Percentiles rank a stretch among this genome's conserved stretches.
Evolutionary conservation across 2,797 vertebrate genomes (phyloP).

Genomic region (Enteromius viviparus): DNA sequence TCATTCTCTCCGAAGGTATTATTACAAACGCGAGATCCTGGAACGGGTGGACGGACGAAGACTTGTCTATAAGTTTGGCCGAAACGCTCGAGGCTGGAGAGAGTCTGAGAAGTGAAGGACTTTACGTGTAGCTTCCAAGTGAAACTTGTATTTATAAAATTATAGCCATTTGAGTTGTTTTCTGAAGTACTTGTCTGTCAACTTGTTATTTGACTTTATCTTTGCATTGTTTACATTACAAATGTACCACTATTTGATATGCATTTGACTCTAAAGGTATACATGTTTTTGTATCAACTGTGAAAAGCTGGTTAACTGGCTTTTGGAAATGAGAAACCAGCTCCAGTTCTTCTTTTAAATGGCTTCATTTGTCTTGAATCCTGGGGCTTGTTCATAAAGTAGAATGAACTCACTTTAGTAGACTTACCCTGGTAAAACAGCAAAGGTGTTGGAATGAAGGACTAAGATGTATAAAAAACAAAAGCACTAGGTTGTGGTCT

Average conservation of each 20-base stretch:
- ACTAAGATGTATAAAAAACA: not conserved
- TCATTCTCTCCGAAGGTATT: constrained; percentile 82
- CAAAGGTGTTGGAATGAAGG: constrained; percentile 4
- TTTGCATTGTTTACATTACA: constrained; percentile 26
- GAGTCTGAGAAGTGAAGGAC: constrained; percentile 87
- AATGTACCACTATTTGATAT: not conserved
- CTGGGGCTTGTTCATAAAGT: too few relatives aligned
- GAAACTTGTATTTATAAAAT: constrained; percentile 66
- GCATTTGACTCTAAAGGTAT: not conserved
- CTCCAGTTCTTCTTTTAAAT: not conserved
- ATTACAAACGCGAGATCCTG: constrained; percentile 97
- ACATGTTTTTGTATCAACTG: not conserved
- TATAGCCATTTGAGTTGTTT: constrained; percentile 48
- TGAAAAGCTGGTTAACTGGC: constrained; percentile 3
- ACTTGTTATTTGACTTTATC: not conserved
- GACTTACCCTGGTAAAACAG: not conserved
- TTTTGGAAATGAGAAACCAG: constrained; percentile 18
- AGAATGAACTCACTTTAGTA: not conserved
- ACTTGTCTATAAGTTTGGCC: constrained; percentile 98
- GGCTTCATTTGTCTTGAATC: not conserved
- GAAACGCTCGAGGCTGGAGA: constrained; percentile 94
- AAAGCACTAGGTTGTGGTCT: not conserved
- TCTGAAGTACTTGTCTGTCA: constrained; percentile 20
- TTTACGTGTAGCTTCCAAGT: constrained; percentile 35
- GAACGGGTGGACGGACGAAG: constrained; percentile 96